Conservation (phyloP, 2,888 invertebrate species). For the Drosophila hamatofila region DNA sequence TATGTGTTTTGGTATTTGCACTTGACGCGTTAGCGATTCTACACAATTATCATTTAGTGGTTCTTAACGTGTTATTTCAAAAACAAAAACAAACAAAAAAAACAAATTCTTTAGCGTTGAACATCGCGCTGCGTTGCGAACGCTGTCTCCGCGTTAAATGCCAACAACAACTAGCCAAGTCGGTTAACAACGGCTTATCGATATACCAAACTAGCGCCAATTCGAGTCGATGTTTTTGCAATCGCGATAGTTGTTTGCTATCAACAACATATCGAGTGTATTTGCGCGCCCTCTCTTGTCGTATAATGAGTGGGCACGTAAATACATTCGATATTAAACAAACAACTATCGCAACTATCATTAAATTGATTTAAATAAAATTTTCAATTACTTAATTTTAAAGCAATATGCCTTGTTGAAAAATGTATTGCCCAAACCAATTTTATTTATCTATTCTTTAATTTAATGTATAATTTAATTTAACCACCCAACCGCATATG, state of each 20-base stretch:
- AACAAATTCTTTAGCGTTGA: constrained; percentile 44
- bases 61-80: constrained; percentile 60
- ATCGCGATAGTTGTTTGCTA: background rate
- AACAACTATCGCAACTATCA: too few species aligned
- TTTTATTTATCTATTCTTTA: background rate
- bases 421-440: background rate
- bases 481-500: background rate
- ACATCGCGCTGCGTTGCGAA: constrained; percentile 52
- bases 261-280: background rate
- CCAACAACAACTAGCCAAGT: constrained; percentile 49
- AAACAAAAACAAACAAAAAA: constrained; percentile 52
- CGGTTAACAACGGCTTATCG: constrained; percentile 1
- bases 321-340: too few species aligned
- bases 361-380: too few species aligned
- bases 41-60: constrained; percentile 38
- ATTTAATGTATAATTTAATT: background rate
- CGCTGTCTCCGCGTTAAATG: constrained; percentile 57
- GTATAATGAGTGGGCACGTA: too few species aligned
- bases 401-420: background rate
- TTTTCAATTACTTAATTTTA: background rate
- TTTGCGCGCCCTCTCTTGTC: background rate
- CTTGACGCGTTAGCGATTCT: constrained; percentile 40
- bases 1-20: constrained; percentile 36
- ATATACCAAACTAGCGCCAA: constrained; percentile 13
- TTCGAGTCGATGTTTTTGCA: background rate